Evolutionary conservation across 2,797 vertebrate genomes (phyloP).

Genomic region (Crossoptilon crossoptilon): DNA sequence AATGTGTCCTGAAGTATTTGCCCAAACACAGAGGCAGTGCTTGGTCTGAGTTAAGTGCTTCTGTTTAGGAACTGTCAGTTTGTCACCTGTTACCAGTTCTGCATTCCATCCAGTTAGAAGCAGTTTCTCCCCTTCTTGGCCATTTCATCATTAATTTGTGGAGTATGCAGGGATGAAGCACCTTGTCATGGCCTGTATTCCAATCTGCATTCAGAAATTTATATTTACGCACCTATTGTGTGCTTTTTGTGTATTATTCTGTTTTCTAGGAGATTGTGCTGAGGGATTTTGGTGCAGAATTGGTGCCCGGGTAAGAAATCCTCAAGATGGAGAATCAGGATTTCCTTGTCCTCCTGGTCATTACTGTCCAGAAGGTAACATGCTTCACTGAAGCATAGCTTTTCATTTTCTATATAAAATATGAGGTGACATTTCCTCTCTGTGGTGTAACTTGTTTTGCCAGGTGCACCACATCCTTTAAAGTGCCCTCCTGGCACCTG

Average conservation of each 20-base stretch:
- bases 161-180: not conserved
- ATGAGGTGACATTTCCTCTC: not conserved
- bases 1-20: not conserved
- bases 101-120: not conserved
- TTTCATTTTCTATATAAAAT: not conserved
- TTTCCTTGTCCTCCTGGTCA: constrained; percentile 86
- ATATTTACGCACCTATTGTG: rapidly evolving
- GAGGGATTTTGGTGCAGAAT: constrained; percentile 90
- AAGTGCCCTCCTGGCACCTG: constrained; percentile 87
- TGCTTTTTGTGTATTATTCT: not conserved
- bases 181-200: rapidly evolving
- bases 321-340: constrained; percentile 82
- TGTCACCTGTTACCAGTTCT: not conserved
- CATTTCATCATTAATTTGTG: rapidly evolving
- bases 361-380: constrained; percentile 87
- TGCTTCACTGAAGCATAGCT: not conserved
- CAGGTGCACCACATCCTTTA: constrained; percentile 82
- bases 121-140: not conserved
- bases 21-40: not conserved
- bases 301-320: constrained; percentile 81
- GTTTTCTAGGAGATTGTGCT: constrained; percentile 83
- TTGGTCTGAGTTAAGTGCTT: not conserved
- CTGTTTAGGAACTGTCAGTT: not conserved
- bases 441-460: not conserved
- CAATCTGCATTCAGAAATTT: not conserved